These are phyloP conservation scores for Danionella dracula DNA, from an alignment of 2,797 vertebrate genomes.

Conservation along the genomic window DNA sequence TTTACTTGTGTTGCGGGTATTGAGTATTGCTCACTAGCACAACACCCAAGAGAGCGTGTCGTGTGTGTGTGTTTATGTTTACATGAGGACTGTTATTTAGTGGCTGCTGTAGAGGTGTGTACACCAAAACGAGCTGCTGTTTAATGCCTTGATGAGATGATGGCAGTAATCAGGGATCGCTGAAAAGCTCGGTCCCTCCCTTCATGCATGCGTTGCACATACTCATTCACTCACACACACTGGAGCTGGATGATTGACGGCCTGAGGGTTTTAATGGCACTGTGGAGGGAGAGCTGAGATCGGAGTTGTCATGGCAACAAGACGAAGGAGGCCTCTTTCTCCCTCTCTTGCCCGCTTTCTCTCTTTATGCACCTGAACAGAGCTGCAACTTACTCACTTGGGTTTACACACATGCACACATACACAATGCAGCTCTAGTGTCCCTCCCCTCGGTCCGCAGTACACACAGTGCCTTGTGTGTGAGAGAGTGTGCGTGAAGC, in stretches of 20 bases:
- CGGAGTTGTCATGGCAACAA: constrained; percentile 60
- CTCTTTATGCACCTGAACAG: constrained; percentile 38
- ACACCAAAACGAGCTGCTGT: constrained; percentile 38
- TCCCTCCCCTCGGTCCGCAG: constrained; percentile 10
- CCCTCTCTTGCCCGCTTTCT: constrained; percentile 1
- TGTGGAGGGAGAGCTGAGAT: constrained; percentile 58
- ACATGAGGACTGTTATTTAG: constrained; percentile 44
- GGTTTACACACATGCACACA: constrained; percentile 1
- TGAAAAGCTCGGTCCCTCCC: constrained; percentile 34
- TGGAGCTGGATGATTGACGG: constrained; percentile 54
- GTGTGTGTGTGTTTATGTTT: constrained; percentile 31
- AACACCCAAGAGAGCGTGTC: neutral
- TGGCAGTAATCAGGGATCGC: constrained; percentile 42
- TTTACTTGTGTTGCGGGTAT: constrained; percentile 21
- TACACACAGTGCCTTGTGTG: constrained; percentile 13
- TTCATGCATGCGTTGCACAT: neutral
- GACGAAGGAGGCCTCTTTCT: constrained; percentile 37
- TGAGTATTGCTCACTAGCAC: constrained; percentile 6
- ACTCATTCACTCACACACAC: neutral
- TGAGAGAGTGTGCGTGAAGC: constrained; percentile 12
- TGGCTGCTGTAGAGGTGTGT: constrained; percentile 33
- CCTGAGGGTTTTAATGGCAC: constrained; percentile 58
- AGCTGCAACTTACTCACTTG: constrained; percentile 13
- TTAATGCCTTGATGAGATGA: constrained; percentile 49
- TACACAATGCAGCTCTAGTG: neutral